Evolutionary conservation across 1,140 invertebrate species (phyloP).

Genomic region (Idris sp.): DNA sequence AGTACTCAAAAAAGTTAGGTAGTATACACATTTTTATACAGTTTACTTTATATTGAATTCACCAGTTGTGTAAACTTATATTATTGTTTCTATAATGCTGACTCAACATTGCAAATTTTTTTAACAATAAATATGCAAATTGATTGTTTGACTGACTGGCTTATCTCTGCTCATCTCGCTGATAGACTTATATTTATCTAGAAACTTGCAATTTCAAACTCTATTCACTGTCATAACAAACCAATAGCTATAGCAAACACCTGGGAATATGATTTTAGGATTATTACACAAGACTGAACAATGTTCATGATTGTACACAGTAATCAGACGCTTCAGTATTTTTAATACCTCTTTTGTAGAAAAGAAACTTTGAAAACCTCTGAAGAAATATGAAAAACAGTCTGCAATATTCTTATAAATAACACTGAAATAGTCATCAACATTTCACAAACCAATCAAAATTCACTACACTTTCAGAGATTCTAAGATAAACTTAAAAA

Average conservation of each 20-base stretch:
- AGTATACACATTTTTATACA: too few species aligned
- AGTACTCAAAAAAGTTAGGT: too few species aligned
- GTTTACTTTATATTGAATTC: too few species aligned
- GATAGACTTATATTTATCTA: conserved; percentile 43
- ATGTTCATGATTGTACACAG: conserved; percentile 35
- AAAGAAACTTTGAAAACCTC: too few species aligned
- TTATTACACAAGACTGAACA: conserved; percentile 34
- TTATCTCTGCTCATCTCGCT: conserved; percentile 29
- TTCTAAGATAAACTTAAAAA: too few species aligned
- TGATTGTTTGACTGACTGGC: conserved; percentile 31
- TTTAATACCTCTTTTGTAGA: too few species aligned
- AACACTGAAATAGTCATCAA: too few species aligned
- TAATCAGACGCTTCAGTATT: conserved; percentile 31
- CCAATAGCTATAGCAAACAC: conserved; percentile 43
- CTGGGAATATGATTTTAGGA: conserved; percentile 50
- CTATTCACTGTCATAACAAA: conserved; percentile 56
- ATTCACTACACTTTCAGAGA: too few species aligned
- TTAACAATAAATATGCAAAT: conserved; percentile 18
- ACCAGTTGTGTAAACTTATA: background rate
- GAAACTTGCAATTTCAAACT: conserved; percentile 51
- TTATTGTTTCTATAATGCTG: conserved; percentile 1
- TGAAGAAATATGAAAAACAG: too few species aligned
- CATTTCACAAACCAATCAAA: too few species aligned
- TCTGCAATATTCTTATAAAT: too few species aligned
- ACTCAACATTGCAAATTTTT: conserved; percentile 13